phyloP scores from a whole-genome alignment of 1,140 invertebrate genomes.

The Sarcophaga peregrina region DNA sequence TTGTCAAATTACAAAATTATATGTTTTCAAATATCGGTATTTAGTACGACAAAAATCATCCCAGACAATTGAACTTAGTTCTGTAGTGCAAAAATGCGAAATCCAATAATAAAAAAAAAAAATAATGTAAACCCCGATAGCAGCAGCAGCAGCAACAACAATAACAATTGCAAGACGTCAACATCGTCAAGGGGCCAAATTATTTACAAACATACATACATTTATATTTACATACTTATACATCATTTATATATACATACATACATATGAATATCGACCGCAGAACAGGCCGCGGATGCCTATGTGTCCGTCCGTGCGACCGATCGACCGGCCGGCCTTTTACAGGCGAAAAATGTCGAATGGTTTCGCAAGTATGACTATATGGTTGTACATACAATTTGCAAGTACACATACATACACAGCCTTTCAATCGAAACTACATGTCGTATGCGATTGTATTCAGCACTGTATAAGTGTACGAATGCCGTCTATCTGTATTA shows the following conservation, averaged over 20 bases:
- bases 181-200: background rate
- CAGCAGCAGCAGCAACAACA: background rate
- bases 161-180: background rate
- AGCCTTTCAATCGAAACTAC: background rate
- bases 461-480: too few relatives aligned
- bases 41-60: background rate
- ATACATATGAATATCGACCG: slow-evolving; percentile 28
- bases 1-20: too few relatives aligned
- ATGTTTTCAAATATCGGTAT: too few relatives aligned
- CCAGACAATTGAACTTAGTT: background rate
- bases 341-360: slow-evolving; percentile 15
- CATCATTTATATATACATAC: background rate
- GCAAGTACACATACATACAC: background rate
- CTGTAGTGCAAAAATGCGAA: background rate
- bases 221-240: too few relatives aligned
- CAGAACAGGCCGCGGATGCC: slow-evolving; percentile 25
- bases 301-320: slow-evolving; percentile 4
- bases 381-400: background rate
- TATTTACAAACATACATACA: too few relatives aligned
- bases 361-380: background rate
- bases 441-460: background rate
- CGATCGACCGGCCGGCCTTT: slow-evolving; percentile 30
- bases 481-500: too few relatives aligned
- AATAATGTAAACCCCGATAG: background rate
- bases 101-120: background rate